Evolutionary conservation across 2,888 invertebrate species (phyloP), one percentile per base, ranked within the genome.

Genomic region (Drosophila paracracens): DNA sequence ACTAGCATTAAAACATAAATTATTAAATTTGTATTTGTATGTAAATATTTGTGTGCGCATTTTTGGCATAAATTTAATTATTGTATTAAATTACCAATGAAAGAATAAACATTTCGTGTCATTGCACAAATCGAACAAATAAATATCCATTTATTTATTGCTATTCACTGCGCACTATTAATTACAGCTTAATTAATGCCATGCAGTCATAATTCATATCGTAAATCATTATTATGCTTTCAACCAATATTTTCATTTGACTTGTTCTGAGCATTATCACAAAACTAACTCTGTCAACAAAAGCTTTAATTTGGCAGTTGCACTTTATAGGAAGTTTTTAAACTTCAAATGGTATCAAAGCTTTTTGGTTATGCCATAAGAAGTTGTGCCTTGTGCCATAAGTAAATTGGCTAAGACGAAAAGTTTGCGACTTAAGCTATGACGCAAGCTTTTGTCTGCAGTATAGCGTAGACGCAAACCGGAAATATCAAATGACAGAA

Each of bases 51-150:
- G 36, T 52, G 36, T 56, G 66, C 29, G 56, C 27, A 38, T 56
- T 65, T 56, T 33, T 60, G 59, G 43, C 73, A 51, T 74, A 65
- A 74, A 82, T 82, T 73, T 85, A 86, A 86, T 86, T 83, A 83
- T 72, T 80, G 73, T 85, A 80, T 78, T 82, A 70, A 82, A 79
- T 64, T 76, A 71, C 63, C 73, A 81, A 69, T 70, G 62, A 73
- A 64, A 64, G 69, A 75, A 88, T 85, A 85, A 85, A 76, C 71
- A 76, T 83, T 88, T 83, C 83, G 67, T 70, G 62, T 81, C 84
- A 86, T 88, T 83, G 81, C 83, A 81, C 81, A 85, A 73, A 33
- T 54, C 52, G 58, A 74, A 69, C 59, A 57, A 60, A 56, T 48
- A 68, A 57, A 27, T 52, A 56, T 54, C 31, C 35, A 50, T 56